These are phyloP conservation scores for Kryphioiulus occultus DNA, from an alignment of 2,888 invertebrate genomes.

Conservation along the genomic window DNA sequence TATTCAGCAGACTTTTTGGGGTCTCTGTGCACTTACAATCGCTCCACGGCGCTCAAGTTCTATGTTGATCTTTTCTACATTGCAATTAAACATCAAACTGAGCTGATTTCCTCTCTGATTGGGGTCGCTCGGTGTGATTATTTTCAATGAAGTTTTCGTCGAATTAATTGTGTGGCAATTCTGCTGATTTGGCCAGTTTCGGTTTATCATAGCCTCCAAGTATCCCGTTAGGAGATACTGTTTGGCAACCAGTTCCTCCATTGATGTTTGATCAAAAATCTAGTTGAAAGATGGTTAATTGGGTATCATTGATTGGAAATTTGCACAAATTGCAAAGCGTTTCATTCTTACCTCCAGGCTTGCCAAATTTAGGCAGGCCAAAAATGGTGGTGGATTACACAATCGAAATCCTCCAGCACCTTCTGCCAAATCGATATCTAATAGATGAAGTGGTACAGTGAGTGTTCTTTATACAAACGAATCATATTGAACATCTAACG, in stretches of 20 bases:
- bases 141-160: conserved; percentile 56
- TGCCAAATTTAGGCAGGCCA: conserved; percentile 57
- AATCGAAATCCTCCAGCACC: conserved; percentile 66
- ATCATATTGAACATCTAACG: background rate
- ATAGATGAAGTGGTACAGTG: background rate
- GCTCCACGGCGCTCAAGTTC: conserved; percentile 66
- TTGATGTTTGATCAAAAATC: conserved; percentile 65
- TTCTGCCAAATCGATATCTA: conserved; percentile 63
- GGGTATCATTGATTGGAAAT: background rate
- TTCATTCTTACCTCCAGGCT: conserved; percentile 29
- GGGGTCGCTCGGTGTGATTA: conserved; percentile 67
- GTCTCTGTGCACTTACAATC: conserved; percentile 60
- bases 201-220: conserved; percentile 63
- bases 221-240: conserved; percentile 67
- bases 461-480: background rate
- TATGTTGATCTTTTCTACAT: conserved; percentile 62
- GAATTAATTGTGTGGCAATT: background rate
- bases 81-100: conserved; percentile 64
- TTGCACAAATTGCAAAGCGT: background rate
- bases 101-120: conserved; percentile 67
- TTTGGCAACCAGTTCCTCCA: conserved; percentile 62
- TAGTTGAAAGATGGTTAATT: conserved; percentile 55
- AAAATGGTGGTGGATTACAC: conserved; percentile 67
- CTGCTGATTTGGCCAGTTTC: conserved; percentile 56
- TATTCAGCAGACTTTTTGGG: background rate